Conservation (phyloP, 1,140 invertebrate species). For the Chionoecetes opilio region DNA sequence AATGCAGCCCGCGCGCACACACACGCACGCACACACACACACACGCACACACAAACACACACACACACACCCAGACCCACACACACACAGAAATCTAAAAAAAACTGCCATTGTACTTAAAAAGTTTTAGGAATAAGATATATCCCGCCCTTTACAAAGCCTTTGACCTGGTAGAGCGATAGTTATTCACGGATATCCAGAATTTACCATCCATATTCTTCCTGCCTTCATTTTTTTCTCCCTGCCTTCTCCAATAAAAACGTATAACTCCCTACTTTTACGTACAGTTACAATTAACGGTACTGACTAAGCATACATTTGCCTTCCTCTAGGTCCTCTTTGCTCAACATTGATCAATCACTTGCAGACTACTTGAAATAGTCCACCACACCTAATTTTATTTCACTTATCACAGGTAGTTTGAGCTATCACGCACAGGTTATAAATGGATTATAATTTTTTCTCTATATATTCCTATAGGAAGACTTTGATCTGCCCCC, state of each 20-base stretch:
- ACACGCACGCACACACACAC: not conserved
- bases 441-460: too few species aligned
- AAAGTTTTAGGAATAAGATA: not conserved
- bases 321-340: not conserved
- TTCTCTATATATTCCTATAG: not conserved
- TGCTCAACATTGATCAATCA: not conserved
- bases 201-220: too few species aligned
- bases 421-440: too few species aligned
- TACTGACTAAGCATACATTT: too few species aligned
- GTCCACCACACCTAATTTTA: not conserved
- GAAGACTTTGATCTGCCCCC: constrained; percentile 76
- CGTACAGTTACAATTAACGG: too few species aligned
- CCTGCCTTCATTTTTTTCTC: too few species aligned
- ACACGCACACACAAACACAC: not conserved
- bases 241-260: not conserved
- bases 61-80: not conserved
- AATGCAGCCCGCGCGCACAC: not conserved
- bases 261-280: not conserved
- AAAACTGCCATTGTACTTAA: not conserved
- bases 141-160: too few species aligned
- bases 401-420: not conserved
- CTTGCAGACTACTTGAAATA: not conserved
- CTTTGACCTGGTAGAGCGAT: too few species aligned
- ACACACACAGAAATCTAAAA: not conserved
- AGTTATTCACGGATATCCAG: too few species aligned